A percentile compares a stretch with the other conserved stretches of the same genome.
Conservation (phyloP, 2,113 vertebrate genomes). For the Spermophilus dauricus region DNA sequence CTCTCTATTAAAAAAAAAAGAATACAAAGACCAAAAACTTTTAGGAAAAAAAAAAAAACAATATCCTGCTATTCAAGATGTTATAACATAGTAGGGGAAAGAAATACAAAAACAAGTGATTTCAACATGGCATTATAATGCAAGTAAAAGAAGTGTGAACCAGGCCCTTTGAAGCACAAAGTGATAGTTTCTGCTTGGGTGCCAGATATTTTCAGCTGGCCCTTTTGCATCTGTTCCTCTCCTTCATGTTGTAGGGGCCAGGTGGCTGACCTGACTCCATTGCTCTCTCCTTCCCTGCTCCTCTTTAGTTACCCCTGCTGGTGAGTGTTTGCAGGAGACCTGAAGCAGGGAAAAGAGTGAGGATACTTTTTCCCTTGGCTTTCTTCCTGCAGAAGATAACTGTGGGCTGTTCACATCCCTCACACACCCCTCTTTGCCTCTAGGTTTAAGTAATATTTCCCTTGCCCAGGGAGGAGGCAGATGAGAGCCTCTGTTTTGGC, state of each 20-base stretch:
- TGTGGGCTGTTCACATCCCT: rapidly evolving
- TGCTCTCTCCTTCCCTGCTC: not conserved
- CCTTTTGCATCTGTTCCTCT: not conserved
- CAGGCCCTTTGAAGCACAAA: not conserved
- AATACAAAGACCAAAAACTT: not conserved
- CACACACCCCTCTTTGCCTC: not conserved
- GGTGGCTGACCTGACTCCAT: not conserved
- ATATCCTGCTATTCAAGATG: not conserved
- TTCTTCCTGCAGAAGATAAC: not conserved
- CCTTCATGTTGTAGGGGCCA: not conserved
- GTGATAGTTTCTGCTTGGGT: not conserved
- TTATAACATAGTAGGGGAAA: not conserved
- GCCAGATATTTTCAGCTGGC: not conserved
- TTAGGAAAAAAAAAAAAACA: not conserved
- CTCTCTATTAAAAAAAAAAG: not conserved
- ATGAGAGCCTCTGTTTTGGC: not conserved
- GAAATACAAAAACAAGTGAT: not conserved
- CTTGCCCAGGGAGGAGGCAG: not conserved
- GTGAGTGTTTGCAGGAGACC: not conserved
- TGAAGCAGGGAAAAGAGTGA: not conserved
- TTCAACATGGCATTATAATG: not conserved
- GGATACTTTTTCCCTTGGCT: not conserved
- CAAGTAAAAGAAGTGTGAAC: not conserved
- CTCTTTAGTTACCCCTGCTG: not conserved
- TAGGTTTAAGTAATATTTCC: not conserved